Percentiles rank a stretch among this genome's conserved stretches.
Conservation (phyloP, 2,797 vertebrate species). For the Pelochelys cantorii region DNA sequence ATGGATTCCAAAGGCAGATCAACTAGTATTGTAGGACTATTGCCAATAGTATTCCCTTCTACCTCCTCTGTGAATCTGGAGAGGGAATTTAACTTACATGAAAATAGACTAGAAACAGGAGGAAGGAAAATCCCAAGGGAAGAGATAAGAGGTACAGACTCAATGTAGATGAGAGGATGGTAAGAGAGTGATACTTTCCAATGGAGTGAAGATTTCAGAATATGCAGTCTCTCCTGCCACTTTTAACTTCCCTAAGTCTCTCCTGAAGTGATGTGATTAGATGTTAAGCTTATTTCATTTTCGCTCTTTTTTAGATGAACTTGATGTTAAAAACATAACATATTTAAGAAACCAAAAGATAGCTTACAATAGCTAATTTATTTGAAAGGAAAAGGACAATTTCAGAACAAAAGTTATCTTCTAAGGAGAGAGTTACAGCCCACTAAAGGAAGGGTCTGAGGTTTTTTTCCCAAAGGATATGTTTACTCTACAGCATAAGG, state of each 20-base stretch:
- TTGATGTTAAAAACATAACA: constrained; percentile 23
- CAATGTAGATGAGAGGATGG: neutral
- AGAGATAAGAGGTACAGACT: neutral
- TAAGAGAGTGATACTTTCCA: accelerated
- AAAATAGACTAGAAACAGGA: neutral
- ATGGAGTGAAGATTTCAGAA: neutral
- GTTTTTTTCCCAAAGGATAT: neutral
- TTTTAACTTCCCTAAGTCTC: accelerated
- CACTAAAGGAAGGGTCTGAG: constrained; percentile 36
- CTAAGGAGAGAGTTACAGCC: neutral
- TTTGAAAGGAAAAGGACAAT: neutral
- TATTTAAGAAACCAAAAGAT: constrained; percentile 61
- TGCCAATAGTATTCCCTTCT: neutral
- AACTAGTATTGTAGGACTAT: neutral
- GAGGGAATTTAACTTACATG: neutral
- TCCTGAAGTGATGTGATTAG: constrained; percentile 6
- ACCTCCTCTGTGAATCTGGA: neutral
- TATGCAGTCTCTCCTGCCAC: neutral
- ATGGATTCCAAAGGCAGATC: neutral
- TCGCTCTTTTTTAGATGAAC: constrained; percentile 16
- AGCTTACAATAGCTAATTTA: constrained; percentile 17
- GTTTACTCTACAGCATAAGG: too few relatives aligned
- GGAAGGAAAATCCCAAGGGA: neutral
- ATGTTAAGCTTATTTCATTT: constrained; percentile 31
- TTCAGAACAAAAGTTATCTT: constrained; percentile 41